phyloP scores from a whole-genome alignment of 37 sponge, comb jelly and placozoan genomes.

The Aphrocallistes beatrix region DNA sequence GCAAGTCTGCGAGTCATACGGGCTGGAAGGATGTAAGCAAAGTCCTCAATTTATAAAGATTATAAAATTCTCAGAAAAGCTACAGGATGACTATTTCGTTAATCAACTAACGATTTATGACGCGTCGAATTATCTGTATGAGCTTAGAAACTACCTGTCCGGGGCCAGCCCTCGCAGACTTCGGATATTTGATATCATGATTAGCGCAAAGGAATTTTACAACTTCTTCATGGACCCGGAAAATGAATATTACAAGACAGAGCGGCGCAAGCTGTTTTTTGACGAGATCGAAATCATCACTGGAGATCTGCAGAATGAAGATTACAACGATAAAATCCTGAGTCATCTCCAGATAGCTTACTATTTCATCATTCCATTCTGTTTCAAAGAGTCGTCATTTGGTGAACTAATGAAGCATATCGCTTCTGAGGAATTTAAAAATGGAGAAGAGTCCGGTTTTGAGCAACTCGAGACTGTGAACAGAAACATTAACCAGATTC shows the following conservation, averaged over 20 bases:
- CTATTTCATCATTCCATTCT: slow-evolving; percentile 54
- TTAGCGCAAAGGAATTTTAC: slow-evolving; percentile 1
- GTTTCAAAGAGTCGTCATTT: slow-evolving; percentile 35
- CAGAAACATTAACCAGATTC: slow-evolving; percentile 58
- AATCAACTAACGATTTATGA: not conserved
- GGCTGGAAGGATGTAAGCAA: not conserved
- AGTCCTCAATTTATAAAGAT: not conserved
- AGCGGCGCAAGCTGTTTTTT: not conserved
- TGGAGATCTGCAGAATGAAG: slow-evolving; percentile 67
- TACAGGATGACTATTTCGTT: not conserved
- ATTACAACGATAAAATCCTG: slow-evolving; percentile 75
- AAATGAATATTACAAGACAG: not conserved
- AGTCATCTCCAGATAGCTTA: slow-evolving; percentile 73
- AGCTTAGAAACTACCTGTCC: not conserved
- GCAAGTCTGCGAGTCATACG: not conserved
- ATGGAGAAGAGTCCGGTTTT: not conserved
- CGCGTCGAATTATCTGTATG: not conserved
- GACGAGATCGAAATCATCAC: slow-evolving; percentile 43
- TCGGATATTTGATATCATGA: not conserved
- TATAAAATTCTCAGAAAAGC: not conserved
- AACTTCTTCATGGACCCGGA: not conserved
- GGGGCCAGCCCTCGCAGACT: not conserved
- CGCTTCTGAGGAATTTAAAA: not conserved
- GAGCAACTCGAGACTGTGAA: slow-evolving; percentile 49
- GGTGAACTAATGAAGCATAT: slow-evolving; percentile 40